Evolutionary conservation across 2,797 vertebrate genomes (phyloP).

Genomic region (Helarctos malayanus): DNA sequence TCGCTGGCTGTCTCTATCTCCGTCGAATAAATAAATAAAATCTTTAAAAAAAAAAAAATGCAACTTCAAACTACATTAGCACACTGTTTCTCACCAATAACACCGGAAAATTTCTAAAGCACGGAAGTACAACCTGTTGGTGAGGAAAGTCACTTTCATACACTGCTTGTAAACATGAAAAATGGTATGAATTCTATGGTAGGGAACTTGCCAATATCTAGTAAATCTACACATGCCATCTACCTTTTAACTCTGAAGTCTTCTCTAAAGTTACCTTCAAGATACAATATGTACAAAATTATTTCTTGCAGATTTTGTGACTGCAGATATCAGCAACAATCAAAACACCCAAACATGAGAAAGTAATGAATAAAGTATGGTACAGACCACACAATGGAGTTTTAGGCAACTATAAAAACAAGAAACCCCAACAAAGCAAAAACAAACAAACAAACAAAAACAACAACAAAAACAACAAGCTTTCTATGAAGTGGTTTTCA

Average conservation of each 20-base stretch:
- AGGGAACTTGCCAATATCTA: not conserved
- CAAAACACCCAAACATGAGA: not conserved
- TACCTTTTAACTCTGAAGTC: not conserved
- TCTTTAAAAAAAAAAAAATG: no score
- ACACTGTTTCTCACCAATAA: not conserved
- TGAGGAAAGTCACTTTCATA: not conserved
- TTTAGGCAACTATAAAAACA: not conserved
- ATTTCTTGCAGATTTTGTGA: not conserved
- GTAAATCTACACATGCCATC: not conserved
- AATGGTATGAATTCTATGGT: not conserved
- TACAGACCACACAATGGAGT: not conserved
- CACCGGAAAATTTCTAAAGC: constrained; percentile 19
- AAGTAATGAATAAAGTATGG: not conserved
- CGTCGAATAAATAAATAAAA: no score
- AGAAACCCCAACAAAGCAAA: not conserved
- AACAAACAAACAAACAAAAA: not conserved
- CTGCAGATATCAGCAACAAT: not conserved
- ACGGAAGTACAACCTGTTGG: not conserved
- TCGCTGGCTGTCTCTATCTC: no score
- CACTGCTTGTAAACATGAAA: not conserved
- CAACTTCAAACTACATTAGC: not conserved
- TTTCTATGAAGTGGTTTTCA: not conserved
- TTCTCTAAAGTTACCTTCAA: not conserved
- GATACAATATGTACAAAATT: not conserved
- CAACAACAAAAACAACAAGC: not conserved